Base-by-base conservation (phyloP, 1,140 invertebrate genomes). In the Melipona quadrifasciata region DNA sequence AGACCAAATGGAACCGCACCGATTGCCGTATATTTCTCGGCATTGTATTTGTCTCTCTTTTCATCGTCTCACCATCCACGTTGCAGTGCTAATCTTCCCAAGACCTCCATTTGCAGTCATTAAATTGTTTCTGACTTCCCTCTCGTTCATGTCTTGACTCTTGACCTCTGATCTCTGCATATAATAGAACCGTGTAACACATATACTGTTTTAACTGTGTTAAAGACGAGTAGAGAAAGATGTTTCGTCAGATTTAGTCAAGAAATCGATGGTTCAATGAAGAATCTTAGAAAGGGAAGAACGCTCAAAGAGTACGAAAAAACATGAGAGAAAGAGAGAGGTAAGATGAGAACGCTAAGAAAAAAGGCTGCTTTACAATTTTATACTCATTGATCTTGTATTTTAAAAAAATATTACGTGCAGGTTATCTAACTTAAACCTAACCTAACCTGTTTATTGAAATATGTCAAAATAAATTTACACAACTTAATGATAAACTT, bases 1-100 rank as follows among this genome's bases (percentile, higher is more conserved):
- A 90, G 81, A 82, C 91, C 89, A 78, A 92, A 90, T 83, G 84
- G 75, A 82, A 90, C 89, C 83, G 85, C 74, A 55, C 77, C 84
- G 85, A 64, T 87, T 75, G 65, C 64, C 71, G 84, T 6, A 84
- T 64, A 34, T 68, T 67, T 27, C 53, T 80, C 34, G 5, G 14
- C 86, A 53, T 61, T 53, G 64, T 68, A 31, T 76, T 68, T 82
- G 64, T 77, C 53, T 51, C 84, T 73, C 34, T 14, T 21, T 16
- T 67, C 75, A 55, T 72, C 72, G 84, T 86, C 74, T 73, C 74
- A 61, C 68, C 47, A 81, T 79, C 82, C 72, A 79, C n/a, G 74
- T 21, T 87, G 75, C 87, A 75, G 47, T 47, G 81, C 73, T 85
- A 89, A 89, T 90, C 87, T 72, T 90, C 87, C 82, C 88, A 82